Evolutionary conservation across 1,140 invertebrate species (phyloP).

Genomic region (Trichomalopsis sarcophagae): DNA sequence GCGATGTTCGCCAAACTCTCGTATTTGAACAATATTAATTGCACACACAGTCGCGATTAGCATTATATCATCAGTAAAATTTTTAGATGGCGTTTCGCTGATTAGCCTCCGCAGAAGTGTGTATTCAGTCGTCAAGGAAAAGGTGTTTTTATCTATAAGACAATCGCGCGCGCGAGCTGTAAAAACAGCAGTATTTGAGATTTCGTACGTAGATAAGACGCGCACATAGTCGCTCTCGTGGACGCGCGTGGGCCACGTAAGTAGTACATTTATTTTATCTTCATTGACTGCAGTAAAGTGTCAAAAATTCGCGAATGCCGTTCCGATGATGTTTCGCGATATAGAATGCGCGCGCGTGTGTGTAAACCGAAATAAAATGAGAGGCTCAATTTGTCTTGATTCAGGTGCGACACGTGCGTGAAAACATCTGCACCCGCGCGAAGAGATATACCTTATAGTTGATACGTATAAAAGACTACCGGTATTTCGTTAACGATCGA

Average conservation of each 20-base stretch:
- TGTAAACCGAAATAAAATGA: neutral
- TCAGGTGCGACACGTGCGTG: constrained; percentile 39
- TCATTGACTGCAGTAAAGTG: constrained; percentile 26
- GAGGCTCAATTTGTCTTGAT: constrained; percentile 31
- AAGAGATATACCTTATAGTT: neutral
- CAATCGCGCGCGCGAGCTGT: constrained; percentile 25
- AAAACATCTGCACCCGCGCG: constrained; percentile 5
- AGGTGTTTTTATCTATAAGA: constrained; percentile 25
- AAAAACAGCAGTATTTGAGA: constrained; percentile 45
- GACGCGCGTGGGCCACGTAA: constrained; percentile 31
- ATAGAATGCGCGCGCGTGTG: neutral
- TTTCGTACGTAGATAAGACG: constrained; percentile 15
- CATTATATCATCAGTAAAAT: constrained; percentile 15
- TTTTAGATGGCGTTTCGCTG: constrained; percentile 21
- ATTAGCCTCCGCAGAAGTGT: neutral
- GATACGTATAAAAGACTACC: neutral
- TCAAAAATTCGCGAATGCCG: constrained; percentile 29
- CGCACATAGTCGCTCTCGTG: neutral
- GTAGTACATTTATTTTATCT: constrained; percentile 19
- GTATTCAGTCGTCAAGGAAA: constrained; percentile 11
- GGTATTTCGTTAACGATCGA: constrained; percentile 20
- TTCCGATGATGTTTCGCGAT: constrained; percentile 22
- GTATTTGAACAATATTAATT: neutral
- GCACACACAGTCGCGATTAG: neutral
- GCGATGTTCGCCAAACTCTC: too few relatives aligned